phyloP scores from a whole-genome alignment of 2,113 vertebrate species.

The Sphaerodactylus townsendi region DNA sequence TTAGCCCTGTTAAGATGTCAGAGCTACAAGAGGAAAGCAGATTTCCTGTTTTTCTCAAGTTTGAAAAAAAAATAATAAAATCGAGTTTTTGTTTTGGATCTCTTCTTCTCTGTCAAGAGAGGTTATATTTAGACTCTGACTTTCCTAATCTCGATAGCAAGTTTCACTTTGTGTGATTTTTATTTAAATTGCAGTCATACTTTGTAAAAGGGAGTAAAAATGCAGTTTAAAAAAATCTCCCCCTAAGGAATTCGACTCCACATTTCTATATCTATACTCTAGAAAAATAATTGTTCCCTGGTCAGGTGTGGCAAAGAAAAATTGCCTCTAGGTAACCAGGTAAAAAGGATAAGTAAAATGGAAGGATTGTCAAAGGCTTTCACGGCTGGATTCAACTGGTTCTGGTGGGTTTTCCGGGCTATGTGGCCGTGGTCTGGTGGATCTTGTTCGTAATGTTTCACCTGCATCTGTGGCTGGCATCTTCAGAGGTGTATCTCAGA shows the following conservation, averaged over 20 bases:
- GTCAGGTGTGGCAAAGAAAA: not conserved
- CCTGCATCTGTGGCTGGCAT: too few relatives aligned
- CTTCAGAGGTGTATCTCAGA: too few relatives aligned
- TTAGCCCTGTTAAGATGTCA: not conserved
- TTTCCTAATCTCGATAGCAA: not conserved
- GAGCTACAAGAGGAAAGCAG: not conserved
- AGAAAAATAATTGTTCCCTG: not conserved
- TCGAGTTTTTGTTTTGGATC: not conserved
- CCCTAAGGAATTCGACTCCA: not conserved
- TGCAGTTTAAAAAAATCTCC: not conserved
- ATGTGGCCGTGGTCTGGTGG: too few relatives aligned
- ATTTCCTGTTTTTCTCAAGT: constrained; percentile 8
- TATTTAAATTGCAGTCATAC: not conserved
- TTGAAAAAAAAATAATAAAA: not conserved
- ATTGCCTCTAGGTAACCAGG: not conserved
- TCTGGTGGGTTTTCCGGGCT: too few relatives aligned
- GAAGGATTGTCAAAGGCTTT: too few relatives aligned
- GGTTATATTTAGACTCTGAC: not conserved
- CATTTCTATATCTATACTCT: not conserved
- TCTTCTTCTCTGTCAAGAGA: not conserved
- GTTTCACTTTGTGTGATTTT: not conserved
- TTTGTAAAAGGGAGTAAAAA: not conserved
- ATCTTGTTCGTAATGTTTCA: too few relatives aligned
- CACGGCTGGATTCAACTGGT: too few relatives aligned
- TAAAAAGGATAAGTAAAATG: not conserved